Conservation (phyloP, 2,797 vertebrate species). For the Fistularia commersonii region DNA sequence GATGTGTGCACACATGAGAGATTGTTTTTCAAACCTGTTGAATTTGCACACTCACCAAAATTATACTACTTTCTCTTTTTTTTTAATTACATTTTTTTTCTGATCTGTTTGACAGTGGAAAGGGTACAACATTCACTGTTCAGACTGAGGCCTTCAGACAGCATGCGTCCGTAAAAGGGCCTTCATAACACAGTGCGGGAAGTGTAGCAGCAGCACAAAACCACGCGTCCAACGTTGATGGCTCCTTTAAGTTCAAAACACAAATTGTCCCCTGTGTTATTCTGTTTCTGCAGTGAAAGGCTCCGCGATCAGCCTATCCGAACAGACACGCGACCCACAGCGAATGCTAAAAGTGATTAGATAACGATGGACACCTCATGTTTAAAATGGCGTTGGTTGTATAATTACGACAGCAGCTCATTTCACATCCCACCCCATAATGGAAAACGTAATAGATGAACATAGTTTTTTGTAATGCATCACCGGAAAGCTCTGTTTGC, state of each 20-base stretch:
- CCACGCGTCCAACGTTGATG: constrained; percentile 14
- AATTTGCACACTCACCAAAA: constrained; percentile 15
- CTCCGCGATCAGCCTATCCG: constrained; percentile 46
- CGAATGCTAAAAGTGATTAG: constrained; percentile 64
- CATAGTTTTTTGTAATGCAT: constrained; percentile 42
- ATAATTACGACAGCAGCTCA: constrained; percentile 57
- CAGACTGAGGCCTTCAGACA: constrained; percentile 2
- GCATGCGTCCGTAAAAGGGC: too few relatives aligned
- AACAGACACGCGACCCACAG: constrained; percentile 27
- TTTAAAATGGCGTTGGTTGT: constrained; percentile 46
- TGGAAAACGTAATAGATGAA: constrained; percentile 46
- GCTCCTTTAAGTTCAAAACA: constrained; percentile 20
- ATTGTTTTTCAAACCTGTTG: constrained; percentile 16
- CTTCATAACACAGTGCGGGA: too few relatives aligned
- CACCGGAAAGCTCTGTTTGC: constrained; percentile 39
- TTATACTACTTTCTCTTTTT: constrained; percentile 31
- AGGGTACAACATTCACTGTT: constrained; percentile 16
- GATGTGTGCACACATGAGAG: constrained; percentile 14
- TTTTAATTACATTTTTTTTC: constrained; percentile 17
- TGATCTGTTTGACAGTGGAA: constrained; percentile 29
- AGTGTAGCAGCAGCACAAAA: not conserved
- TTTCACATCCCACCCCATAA: constrained; percentile 63
- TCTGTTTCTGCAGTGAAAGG: constrained; percentile 27
- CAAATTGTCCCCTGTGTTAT: constrained; percentile 22
- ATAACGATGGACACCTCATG: constrained; percentile 48